Conservation (phyloP, 2,888 invertebrate genomes). For the Parasteatoda lunata region DNA sequence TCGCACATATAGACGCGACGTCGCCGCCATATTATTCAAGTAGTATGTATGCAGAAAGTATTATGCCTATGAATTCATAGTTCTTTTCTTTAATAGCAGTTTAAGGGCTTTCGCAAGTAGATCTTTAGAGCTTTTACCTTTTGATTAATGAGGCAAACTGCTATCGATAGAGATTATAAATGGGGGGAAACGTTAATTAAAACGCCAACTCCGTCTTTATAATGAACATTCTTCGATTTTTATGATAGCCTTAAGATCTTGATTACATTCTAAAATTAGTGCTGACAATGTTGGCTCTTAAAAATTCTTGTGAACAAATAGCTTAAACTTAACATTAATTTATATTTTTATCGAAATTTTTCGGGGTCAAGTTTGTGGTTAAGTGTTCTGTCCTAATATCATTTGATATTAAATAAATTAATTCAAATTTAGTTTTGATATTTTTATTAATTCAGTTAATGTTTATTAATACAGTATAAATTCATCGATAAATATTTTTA, state of each 20-base stretch:
- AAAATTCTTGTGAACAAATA: too few relatives aligned
- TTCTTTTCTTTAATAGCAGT: constrained; percentile 3
- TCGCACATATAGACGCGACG: constrained; percentile 17
- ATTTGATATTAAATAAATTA: too few relatives aligned
- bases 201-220: constrained; percentile 11
- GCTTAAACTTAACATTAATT: too few relatives aligned
- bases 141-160: constrained; percentile 24
- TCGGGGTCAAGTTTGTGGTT: too few relatives aligned
- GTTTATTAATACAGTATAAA: too few relatives aligned
- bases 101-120: constrained; percentile 32
- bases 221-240: background rate
- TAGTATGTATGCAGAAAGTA: background rate
- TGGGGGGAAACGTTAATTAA: constrained; percentile 37
- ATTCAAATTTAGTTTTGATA: too few relatives aligned
- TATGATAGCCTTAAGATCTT: background rate
- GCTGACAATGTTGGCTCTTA: too few relatives aligned
- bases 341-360: too few relatives aligned
- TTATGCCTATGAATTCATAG: constrained; percentile 1
- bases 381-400: too few relatives aligned
- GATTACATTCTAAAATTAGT: background rate
- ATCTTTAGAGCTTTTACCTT: constrained; percentile 18
- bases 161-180: constrained; percentile 16
- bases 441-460: too few relatives aligned
- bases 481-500: too few relatives aligned
- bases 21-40: constrained; percentile 9